Evolutionary conservation across 2,797 vertebrate genomes (phyloP).

Genomic region (Poeciliopsis presidionis): DNA sequence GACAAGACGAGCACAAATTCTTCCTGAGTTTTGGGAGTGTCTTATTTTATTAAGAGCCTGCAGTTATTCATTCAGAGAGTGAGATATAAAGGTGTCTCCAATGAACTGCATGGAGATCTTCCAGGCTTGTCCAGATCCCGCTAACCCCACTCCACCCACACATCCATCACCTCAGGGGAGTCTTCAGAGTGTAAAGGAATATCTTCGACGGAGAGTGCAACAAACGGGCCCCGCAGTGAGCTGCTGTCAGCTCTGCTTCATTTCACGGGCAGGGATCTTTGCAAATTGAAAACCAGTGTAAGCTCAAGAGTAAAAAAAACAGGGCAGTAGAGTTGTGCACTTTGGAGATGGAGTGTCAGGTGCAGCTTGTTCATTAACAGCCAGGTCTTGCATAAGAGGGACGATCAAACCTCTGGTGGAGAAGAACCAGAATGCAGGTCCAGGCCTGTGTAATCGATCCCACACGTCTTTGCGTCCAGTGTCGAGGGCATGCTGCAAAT

Average conservation of each 20-base stretch:
- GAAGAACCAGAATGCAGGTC: slow-evolving; percentile 22
- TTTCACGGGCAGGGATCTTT: slow-evolving; percentile 37
- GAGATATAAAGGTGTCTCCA: slow-evolving; percentile 25
- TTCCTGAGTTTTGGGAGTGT: slow-evolving; percentile 31
- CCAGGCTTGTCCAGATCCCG: slow-evolving; percentile 25
- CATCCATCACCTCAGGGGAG: slow-evolving; percentile 36
- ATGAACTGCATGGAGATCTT: slow-evolving; percentile 26
- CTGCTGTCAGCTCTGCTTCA: slow-evolving; percentile 39
- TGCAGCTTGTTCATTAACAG: slow-evolving; percentile 10
- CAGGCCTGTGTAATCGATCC: slow-evolving; percentile 24
- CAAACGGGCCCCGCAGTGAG: slow-evolving; percentile 23
- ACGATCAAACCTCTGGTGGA: neutral
- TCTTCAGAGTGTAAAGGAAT: slow-evolving; percentile 55
- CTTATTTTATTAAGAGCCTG: slow-evolving; percentile 12
- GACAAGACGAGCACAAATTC: slow-evolving; percentile 23
- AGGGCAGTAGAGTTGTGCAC: neutral
- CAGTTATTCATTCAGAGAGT: slow-evolving; percentile 44
- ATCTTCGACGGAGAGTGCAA: slow-evolving; percentile 41
- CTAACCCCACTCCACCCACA: slow-evolving; percentile 30
- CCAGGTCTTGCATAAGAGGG: slow-evolving; percentile 1
- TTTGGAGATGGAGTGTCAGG: slow-evolving; percentile 8
- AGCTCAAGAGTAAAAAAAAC: slow-evolving; percentile 10
- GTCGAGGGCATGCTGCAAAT: slow-evolving; percentile 27
- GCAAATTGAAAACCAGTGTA: slow-evolving; percentile 65
- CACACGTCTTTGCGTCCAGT: slow-evolving; percentile 14